phyloP scores from a whole-genome alignment of 2,888 invertebrate genomes.

The Sipha maydis region DNA sequence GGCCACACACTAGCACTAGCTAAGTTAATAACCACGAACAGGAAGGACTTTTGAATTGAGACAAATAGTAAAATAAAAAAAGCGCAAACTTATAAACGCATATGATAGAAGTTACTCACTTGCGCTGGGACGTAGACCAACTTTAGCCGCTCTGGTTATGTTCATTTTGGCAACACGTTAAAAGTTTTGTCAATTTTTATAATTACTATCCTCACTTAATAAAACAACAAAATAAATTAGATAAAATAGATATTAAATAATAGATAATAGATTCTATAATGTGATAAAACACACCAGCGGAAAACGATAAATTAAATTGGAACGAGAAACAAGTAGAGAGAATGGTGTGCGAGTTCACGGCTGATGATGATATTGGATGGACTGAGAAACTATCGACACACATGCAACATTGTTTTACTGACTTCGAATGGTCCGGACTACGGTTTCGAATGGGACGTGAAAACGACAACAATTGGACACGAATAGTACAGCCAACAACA shows the following conservation, averaged over 20 bases:
- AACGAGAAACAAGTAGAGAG: background rate
- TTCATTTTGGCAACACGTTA: conserved; percentile 24
- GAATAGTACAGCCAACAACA: background rate
- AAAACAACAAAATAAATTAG: too few species aligned
- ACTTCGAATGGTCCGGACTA: background rate
- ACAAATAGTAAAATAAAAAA: background rate
- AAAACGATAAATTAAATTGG: background rate
- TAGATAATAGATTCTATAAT: too few species aligned
- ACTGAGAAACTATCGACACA: background rate
- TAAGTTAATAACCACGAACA: background rate
- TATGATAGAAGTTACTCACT: conserved; percentile 2
- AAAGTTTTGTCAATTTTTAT: background rate
- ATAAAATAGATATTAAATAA: too few species aligned
- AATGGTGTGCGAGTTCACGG: background rate
- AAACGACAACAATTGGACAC: background rate
- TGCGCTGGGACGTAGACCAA: background rate
- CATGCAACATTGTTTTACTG: background rate
- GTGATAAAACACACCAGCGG: background rate
- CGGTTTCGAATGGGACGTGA: too few species aligned
- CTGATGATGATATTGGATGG: background rate
- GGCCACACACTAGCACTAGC: background rate
- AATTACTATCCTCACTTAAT: too few species aligned
- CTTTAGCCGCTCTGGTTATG: conserved; percentile 39
- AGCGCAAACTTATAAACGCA: background rate
- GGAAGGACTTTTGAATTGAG: background rate